phyloP scores from a whole-genome alignment of 2,113 vertebrate genomes.

The Piaya cayana region DNA sequence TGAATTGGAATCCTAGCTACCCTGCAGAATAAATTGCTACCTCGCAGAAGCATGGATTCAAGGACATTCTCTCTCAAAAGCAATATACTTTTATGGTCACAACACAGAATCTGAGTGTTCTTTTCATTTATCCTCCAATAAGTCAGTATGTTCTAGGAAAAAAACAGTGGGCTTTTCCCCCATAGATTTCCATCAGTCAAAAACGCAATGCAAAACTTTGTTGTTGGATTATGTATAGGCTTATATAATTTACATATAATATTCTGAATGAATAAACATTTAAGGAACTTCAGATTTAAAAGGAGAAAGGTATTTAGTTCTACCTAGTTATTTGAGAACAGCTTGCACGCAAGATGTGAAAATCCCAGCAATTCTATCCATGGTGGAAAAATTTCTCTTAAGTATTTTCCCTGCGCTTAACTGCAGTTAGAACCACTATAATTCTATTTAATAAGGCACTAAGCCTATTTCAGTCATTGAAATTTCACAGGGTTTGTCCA shows the following conservation, averaged over 20 bases:
- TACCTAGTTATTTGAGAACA: neutral
- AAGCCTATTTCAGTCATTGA: neutral
- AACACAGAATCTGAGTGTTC: neutral
- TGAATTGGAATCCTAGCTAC: neutral
- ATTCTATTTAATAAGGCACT: neutral
- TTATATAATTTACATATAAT: neutral
- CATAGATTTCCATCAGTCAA: neutral
- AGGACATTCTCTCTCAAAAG: neutral
- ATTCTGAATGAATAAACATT: neutral
- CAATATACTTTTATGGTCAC: neutral
- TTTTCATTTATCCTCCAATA: neutral
- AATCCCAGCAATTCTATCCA: neutral
- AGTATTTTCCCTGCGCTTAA: neutral
- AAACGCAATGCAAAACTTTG: neutral
- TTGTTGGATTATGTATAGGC: neutral
- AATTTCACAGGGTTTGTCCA: neutral
- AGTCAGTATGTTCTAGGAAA: neutral
- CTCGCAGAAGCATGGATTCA: neutral
- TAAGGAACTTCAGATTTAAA: neutral
- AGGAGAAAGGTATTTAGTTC: neutral
- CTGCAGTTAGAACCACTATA: neutral
- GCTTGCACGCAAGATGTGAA: neutral
- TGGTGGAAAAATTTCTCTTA: neutral
- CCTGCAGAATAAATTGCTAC: neutral
- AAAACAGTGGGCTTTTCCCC: neutral